Evolutionary conservation across 2,113 vertebrate species (phyloP).

Genomic region (Cyprinodon variegatus): DNA sequence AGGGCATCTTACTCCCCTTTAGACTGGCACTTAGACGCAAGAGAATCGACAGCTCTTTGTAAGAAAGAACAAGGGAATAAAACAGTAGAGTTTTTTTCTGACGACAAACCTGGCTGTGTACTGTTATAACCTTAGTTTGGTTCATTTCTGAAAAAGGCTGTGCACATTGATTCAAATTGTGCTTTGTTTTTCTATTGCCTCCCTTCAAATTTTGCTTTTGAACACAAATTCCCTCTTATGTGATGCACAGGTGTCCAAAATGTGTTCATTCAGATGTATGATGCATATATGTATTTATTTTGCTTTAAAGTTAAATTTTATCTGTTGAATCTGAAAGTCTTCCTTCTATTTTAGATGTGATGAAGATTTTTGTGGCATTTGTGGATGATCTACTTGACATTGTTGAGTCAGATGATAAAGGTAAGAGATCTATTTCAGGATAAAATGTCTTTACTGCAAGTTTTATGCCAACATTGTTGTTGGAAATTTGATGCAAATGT

Average conservation of each 20-base stretch:
- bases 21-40: background rate
- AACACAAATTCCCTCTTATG: background rate
- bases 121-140: background rate
- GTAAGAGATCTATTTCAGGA: constrained; percentile 1
- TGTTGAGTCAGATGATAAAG: background rate
- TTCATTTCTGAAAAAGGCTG: background rate
- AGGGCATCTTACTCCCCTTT: background rate
- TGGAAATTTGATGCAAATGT: background rate
- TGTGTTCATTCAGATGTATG: background rate
- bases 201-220: background rate
- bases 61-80: background rate
- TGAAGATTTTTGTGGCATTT: background rate
- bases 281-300: no score
- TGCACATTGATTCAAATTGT: background rate
- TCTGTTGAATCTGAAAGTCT: background rate
- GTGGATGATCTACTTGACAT: constrained; percentile 8
- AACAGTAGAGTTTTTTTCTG: background rate
- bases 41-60: background rate
- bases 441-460: background rate
- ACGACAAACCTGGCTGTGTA: background rate
- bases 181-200: background rate
- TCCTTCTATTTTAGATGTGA: constrained; percentile 1
- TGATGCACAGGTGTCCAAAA: background rate
- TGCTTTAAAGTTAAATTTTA: no score
- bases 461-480: background rate